These are phyloP conservation scores for Corythornis leucogaster DNA, from an alignment of 2,797 vertebrate genomes.

Conservation along the genomic window DNA sequence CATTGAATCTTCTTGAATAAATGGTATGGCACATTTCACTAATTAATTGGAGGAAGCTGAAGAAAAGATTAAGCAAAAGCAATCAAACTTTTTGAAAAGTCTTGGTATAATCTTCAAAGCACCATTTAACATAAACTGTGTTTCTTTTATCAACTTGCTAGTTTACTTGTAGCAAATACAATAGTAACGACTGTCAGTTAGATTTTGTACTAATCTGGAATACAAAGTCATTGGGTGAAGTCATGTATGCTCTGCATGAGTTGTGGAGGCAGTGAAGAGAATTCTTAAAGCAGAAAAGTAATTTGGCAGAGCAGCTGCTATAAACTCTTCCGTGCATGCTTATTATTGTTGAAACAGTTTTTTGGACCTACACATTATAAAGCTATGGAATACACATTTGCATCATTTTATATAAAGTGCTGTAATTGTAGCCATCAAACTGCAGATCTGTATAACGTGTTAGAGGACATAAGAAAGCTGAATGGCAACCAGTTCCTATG, in stretches of 20 bases:
- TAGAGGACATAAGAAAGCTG: neutral
- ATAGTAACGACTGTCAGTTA: slow-evolving; percentile 6
- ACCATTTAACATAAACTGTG: slow-evolving; percentile 28
- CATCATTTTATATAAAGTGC: neutral
- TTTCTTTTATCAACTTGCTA: neutral
- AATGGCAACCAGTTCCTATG: neutral
- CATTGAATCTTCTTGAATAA: slow-evolving; percentile 34
- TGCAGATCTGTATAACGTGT: neutral
- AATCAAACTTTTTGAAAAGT: slow-evolving; percentile 31
- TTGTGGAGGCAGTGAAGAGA: neutral
- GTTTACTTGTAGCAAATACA: slow-evolving; percentile 14
- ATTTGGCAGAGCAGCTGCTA: neutral
- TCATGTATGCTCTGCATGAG: neutral
- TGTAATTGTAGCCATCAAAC: neutral
- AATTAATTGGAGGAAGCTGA: slow-evolving; percentile 34
- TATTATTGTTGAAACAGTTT: neutral
- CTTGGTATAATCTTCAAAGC: slow-evolving; percentile 21
- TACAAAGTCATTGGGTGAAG: neutral
- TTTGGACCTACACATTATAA: neutral
- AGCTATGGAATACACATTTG: neutral
- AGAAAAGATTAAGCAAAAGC: slow-evolving; percentile 44
- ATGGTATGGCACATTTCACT: neutral
- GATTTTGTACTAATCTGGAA: neutral
- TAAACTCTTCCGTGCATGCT: neutral
- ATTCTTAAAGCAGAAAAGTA: neutral